Conservation (phyloP, 2,797 vertebrate genomes). For the Sebastes oblongus region DNA sequence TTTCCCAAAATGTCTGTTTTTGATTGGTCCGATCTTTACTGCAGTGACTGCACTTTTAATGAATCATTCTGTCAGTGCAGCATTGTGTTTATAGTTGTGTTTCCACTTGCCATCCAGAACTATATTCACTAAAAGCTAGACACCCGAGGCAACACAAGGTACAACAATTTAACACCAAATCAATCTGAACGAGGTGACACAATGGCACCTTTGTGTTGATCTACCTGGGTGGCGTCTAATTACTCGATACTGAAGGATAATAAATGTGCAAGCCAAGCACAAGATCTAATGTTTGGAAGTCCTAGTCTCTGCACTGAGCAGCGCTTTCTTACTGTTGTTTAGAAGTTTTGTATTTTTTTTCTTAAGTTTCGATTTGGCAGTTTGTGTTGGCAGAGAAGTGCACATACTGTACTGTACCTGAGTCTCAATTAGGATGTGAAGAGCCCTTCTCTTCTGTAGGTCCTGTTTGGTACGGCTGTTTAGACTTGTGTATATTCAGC, state of each 20-base stretch:
- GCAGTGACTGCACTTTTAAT: background rate
- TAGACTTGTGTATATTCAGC: background rate
- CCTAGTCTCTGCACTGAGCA: background rate
- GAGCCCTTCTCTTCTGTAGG: conserved; percentile 4
- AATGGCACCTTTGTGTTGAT: conserved; percentile 41
- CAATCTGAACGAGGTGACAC: conserved; percentile 34
- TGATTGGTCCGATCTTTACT: background rate
- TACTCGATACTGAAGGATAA: conserved; percentile 37
- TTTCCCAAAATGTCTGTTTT: conserved; percentile 2
- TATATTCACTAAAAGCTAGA: conserved; percentile 15
- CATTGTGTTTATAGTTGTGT: conserved; percentile 13
- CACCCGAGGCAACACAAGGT: background rate
- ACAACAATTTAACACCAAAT: conserved; percentile 2
- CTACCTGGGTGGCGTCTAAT: conserved; percentile 34
- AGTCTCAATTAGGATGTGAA: conserved; percentile 26
- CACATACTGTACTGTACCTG: conserved; percentile 34
- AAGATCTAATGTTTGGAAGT: conserved; percentile 15
- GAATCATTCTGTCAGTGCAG: conserved; percentile 4
- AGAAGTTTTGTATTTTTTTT: conserved; percentile 22
- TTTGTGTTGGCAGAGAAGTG: conserved; percentile 31
- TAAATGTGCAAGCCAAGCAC: conserved; percentile 34
- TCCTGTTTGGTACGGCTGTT: background rate
- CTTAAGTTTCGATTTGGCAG: conserved; percentile 31
- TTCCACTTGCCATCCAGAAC: conserved; percentile 10
- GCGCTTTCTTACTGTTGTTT: conserved; percentile 16